Conservation (phyloP, 2,113 vertebrate genomes). For the Aldabrachelys gigantea region DNA sequence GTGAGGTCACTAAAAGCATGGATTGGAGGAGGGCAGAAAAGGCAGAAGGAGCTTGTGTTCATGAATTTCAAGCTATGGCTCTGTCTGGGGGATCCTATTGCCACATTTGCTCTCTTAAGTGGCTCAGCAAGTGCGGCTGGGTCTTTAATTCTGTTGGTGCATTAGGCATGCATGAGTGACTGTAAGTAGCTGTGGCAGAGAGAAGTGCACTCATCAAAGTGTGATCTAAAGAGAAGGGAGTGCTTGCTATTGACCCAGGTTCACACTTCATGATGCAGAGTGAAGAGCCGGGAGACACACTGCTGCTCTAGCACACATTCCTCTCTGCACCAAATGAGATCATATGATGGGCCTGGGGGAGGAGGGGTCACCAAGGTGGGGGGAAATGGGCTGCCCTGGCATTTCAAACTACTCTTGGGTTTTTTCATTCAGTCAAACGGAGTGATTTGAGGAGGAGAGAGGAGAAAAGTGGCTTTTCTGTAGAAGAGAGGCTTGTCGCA, state of each 20-base stretch:
- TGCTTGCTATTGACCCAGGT: not conserved
- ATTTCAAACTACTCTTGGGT: not conserved
- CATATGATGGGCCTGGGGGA: rapidly evolving
- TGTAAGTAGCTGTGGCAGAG: not conserved
- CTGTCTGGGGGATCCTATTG: not conserved
- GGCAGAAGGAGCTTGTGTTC: not conserved
- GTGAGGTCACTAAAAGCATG: not conserved
- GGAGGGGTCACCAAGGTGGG: rapidly evolving
- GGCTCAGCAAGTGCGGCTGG: rapidly evolving
- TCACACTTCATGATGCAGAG: not conserved
- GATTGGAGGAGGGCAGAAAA: not conserved
- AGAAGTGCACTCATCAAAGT: rapidly evolving
- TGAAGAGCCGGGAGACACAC: not conserved
- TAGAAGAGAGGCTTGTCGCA: constrained; percentile 44
- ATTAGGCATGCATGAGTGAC: rapidly evolving
- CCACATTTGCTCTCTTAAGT: not conserved
- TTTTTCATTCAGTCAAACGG: constrained; percentile 1
- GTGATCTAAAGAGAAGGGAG: not conserved
- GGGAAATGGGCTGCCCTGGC: not conserved
- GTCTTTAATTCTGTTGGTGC: not conserved
- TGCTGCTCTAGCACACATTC: too few relatives aligned
- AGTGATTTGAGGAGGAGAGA: constrained; percentile 18
- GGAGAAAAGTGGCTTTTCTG: constrained; percentile 61
- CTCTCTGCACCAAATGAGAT: not conserved
- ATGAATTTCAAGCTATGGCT: not conserved